Base-by-base conservation (phyloP, 2,797 vertebrate genomes). In the Sebastolobus alascanus region DNA sequence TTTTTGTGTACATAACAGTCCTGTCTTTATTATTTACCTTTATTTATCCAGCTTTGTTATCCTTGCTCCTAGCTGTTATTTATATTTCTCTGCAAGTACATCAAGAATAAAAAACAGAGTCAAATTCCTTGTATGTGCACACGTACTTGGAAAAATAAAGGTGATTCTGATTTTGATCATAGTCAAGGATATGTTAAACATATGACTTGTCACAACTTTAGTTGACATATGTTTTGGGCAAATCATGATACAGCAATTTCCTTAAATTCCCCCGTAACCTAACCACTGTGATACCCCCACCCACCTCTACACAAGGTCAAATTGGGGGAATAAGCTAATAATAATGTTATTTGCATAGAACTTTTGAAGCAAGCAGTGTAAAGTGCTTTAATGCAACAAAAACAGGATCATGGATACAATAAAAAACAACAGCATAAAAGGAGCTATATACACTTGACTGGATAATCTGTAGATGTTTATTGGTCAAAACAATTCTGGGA, bases 191-290 rank as follows among this genome's bases (percentile, higher is more conserved):
- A 3, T 59, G 4, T 2, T 18, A 67, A 8, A 71, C 0, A 2
- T 52, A 5, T 2, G 2, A 43, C 2, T 22, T 33, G 20, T 46
- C n/a, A 14, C 46, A 25, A 18, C 14, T 68, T 50, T 0, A 11
- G 12, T 3, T 58, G 20, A 38, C 2, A n/a, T 5, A 6, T 56
- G 1, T 50, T 37, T 25, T 38, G 29, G 31, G 18, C 14, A 52
- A 27, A 65, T 25, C 27, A 8, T 58, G 46, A 77, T 74, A 71
- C 37, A 80, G 35, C 58, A 18, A n/a, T 70, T 75, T 10, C 6
- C 2, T 43, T 25, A 64, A 68, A 63, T 40, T 14, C 4, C 27
- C 1, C 13, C 3, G 6, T 29, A 27, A 14, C 8, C 2, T 7
- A 20, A 18, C 4, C 16, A 25, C 9, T 31, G 13, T 71, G 9